Evolutionary conservation across 2,797 vertebrate species (phyloP).

Genomic region (Tokudaia tokunoshimensis): DNA sequence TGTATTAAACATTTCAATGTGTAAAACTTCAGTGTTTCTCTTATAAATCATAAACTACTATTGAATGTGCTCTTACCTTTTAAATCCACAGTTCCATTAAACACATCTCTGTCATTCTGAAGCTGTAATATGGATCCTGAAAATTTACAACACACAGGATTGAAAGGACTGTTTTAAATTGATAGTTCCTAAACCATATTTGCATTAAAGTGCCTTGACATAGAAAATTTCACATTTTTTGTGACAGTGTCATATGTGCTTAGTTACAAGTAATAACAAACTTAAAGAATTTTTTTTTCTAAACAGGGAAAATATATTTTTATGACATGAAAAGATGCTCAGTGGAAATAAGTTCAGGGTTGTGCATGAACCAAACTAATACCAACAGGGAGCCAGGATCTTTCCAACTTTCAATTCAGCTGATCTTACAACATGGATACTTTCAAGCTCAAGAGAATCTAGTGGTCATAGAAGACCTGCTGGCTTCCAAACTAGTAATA

Average conservation of each 20-base stretch:
- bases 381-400: not conserved
- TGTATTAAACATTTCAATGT: not conserved
- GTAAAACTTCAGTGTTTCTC: not conserved
- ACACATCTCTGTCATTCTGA: not conserved
- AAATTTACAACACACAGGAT: not conserved
- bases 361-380: not conserved
- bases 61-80: not conserved
- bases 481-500: slow-evolving; percentile 16
- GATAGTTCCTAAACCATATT: not conserved
- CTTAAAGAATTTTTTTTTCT: not conserved
- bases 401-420: slow-evolving; percentile 15
- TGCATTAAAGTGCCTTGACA: not conserved
- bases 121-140: not conserved
- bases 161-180: not conserved
- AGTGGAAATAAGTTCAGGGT: not conserved
- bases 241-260: not conserved
- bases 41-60: not conserved
- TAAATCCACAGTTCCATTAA: not conserved
- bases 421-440: not conserved
- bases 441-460: slow-evolving; percentile 19
- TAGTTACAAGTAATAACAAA: slow-evolving; percentile 5
- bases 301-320: slow-evolving; percentile 55
- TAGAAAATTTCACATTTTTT: not conserved
- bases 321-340: slow-evolving; percentile 29
- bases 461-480: not conserved